A percentile compares a stretch with the other conserved stretches of the same genome.
phyloP scores from a whole-genome alignment of 37 sponge, comb jelly and placozoan genomes.

The Chondrilla cf. caribensis region DNA sequence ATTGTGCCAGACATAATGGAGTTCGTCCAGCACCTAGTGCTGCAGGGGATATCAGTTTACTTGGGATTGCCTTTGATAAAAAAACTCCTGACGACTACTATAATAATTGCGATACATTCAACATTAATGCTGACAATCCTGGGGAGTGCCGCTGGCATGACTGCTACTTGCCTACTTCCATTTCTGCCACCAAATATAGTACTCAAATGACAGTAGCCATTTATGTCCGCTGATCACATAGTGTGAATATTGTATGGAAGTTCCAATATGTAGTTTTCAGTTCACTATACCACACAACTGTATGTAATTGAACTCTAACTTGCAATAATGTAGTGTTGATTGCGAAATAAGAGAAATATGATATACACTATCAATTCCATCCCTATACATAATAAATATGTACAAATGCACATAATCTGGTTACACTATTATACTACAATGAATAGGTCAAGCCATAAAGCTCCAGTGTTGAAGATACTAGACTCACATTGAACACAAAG shows the following conservation, averaged over 20 bases:
- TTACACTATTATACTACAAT: too few relatives aligned
- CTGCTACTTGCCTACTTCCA: not conserved
- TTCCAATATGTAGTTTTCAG: not conserved
- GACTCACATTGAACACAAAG: too few relatives aligned
- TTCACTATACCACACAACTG: too few relatives aligned
- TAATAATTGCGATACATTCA: constrained; percentile 1
- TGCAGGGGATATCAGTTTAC: not conserved
- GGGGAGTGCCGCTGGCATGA: constrained; percentile 35
- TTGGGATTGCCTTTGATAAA: constrained; percentile 25
- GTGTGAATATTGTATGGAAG: not conserved
- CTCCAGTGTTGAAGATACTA: too few relatives aligned
- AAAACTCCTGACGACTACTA: not conserved
- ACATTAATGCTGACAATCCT: not conserved
- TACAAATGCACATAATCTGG: too few relatives aligned
- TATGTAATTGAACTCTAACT: too few relatives aligned
- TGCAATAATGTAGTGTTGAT: too few relatives aligned
- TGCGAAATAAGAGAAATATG: too few relatives aligned
- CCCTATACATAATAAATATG: too few relatives aligned
- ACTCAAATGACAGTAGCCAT: constrained; percentile 31
- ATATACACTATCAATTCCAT: not conserved
- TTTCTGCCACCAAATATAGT: not conserved
- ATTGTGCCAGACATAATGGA: not conserved
- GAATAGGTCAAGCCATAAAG: too few relatives aligned
- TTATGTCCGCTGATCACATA: not conserved
- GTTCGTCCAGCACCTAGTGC: constrained; percentile 11